Percentiles rank a stretch among this genome's conserved stretches.
Evolutionary conservation across 2,888 invertebrate genomes (phyloP).

Genomic region (Raillietiella orientalis): DNA sequence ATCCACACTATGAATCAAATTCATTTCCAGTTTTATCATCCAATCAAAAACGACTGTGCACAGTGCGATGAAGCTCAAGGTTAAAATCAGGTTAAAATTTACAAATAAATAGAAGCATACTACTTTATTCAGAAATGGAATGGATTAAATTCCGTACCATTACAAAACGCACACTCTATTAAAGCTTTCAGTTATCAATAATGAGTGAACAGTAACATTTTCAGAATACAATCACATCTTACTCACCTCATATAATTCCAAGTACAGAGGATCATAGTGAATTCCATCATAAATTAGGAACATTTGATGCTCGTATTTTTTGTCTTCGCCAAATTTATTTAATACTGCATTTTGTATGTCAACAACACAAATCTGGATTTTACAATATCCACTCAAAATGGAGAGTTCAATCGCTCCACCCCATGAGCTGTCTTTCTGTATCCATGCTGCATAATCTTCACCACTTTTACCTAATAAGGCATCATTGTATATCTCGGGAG

Average conservation of each 20-base stretch:
- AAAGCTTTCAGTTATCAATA: too few species aligned
- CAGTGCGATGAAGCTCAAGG: too few species aligned
- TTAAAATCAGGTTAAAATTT: too few species aligned
- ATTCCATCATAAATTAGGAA: slow-evolving; percentile 79
- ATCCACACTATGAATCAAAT: too few species aligned
- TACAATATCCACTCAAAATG: slow-evolving; percentile 48
- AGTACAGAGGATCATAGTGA: slow-evolving; percentile 73
- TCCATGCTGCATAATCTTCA: slow-evolving; percentile 62
- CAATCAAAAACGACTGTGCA: too few species aligned
- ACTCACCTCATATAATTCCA: slow-evolving; percentile 45
- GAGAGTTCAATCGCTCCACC: slow-evolving; percentile 85
- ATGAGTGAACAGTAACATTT: slow-evolving; percentile 4
- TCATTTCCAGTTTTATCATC: too few species aligned
- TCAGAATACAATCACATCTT: too few species aligned
- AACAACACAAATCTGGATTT: slow-evolving; percentile 70
- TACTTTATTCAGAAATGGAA: too few species aligned
- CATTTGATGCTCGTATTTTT: slow-evolving; percentile 43
- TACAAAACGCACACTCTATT: too few species aligned
- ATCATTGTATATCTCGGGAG: slow-evolving; percentile 42
- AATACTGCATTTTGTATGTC: slow-evolving; percentile 66
- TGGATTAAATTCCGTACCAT: too few species aligned
- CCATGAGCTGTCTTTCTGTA: slow-evolving; percentile 58
- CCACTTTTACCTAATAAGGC: slow-evolving; percentile 57
- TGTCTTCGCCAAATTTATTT: slow-evolving; percentile 75
- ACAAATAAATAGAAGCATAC: too few species aligned